phyloP scores from a whole-genome alignment of 2,113 vertebrate species.

The Pelodiscus sinensis region DNA sequence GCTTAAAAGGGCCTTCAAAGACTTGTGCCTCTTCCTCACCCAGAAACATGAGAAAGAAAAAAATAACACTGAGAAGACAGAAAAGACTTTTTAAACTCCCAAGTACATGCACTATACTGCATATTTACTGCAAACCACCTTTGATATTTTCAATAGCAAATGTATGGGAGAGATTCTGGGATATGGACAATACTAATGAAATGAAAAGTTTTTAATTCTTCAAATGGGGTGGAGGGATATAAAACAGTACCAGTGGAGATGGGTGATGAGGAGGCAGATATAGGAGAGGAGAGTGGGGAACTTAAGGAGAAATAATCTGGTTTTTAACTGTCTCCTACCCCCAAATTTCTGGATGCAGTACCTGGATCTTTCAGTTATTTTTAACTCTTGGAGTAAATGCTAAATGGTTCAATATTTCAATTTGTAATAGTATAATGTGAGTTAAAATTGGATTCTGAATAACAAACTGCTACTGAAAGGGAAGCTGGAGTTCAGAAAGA shows the following conservation, averaged over 20 bases:
- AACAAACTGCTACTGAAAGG: background rate
- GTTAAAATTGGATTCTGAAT: background rate
- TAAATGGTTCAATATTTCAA: background rate
- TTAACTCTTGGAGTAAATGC: background rate
- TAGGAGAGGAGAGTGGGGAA: background rate
- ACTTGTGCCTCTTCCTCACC: background rate
- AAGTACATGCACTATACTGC: background rate
- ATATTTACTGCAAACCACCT: background rate
- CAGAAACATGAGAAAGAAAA: background rate
- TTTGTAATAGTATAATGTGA: background rate
- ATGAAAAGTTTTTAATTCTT: background rate
- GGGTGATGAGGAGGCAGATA: background rate
- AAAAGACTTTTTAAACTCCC: background rate
- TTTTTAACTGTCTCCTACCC: background rate
- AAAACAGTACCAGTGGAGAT: background rate
- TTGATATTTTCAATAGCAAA: background rate
- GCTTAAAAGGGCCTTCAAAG: background rate
- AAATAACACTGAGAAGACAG: background rate
- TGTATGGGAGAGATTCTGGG: background rate
- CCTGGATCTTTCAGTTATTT: background rate
- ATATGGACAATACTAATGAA: background rate
- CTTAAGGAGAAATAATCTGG: background rate
- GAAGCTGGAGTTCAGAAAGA: accelerated
- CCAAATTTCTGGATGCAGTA: background rate
- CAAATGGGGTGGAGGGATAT: background rate